phyloP scores from a whole-genome alignment of 2,888 invertebrate species.

The Tetragnatha montana region DNA sequence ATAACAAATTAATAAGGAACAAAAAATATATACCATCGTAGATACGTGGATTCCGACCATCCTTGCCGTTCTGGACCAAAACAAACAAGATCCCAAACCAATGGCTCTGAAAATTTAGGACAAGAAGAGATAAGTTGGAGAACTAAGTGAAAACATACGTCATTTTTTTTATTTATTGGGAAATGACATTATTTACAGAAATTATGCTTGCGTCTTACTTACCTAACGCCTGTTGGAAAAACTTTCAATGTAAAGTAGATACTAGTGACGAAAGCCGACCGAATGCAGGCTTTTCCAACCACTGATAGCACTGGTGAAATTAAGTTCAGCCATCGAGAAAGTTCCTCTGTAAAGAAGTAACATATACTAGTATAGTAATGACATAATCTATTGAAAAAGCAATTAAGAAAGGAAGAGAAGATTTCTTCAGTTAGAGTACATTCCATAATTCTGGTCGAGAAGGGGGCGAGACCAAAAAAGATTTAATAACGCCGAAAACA shows the following conservation, averaged over 20 bases:
- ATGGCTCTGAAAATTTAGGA: slow-evolving; percentile 63
- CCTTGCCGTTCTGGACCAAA: slow-evolving; percentile 69
- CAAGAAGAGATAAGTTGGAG: neutral
- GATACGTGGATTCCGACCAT: slow-evolving; percentile 71
- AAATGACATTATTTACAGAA: neutral
- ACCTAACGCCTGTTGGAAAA: slow-evolving; percentile 72
- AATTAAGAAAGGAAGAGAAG: too few relatives aligned
- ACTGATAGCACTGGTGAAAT: slow-evolving; percentile 71
- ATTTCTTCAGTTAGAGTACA: too few relatives aligned
- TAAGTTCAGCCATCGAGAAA: slow-evolving; percentile 61
- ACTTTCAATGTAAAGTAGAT: slow-evolving; percentile 71
- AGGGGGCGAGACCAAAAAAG: too few relatives aligned
- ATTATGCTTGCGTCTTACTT: neutral
- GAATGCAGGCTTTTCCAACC: slow-evolving; percentile 66
- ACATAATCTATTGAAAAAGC: too few relatives aligned
- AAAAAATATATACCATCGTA: slow-evolving; percentile 61
- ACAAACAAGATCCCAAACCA: slow-evolving; percentile 71
- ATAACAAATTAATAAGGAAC: neutral
- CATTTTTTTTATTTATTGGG: neutral
- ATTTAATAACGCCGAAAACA: too few relatives aligned
- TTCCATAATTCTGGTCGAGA: too few relatives aligned
- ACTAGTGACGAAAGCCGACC: slow-evolving; percentile 57
- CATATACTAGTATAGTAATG: too few relatives aligned
- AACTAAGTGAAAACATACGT: neutral
- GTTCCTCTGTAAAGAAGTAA: slow-evolving; percentile 35